Base-by-base conservation (phyloP, 2,797 vertebrate genomes). In the Pseudochaenichthys georgianus region DNA sequence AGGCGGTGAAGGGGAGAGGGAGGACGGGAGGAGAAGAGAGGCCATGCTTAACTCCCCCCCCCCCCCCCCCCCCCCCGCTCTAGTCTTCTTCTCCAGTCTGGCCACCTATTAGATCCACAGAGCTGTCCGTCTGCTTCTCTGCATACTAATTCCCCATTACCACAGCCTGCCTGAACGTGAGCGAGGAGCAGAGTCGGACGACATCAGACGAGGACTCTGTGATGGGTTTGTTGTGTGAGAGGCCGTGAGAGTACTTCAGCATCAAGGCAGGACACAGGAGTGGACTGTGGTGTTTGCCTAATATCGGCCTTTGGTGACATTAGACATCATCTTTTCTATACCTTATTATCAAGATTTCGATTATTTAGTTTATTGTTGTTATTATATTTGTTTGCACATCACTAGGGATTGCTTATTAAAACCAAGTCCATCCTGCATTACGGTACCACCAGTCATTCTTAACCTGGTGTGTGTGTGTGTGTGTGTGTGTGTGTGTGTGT, bases 61-160 rank as follows among this genome's bases (percentile, higher is more conserved):
- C 78, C 62, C 69, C 83, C 77, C 85, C n/a, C n/a, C n/a, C n/a
- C n/a, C n/a, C n/a, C n/a, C n/a, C n/a, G 78, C 86, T 85, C 66
- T 70, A 87, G 80, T 80, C 83, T 78, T 85, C 87, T 87, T 78
- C 89, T 86, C 73, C 89, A 79, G 88, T 88, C 89, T 84, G 90
- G 78, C 80, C 86, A 81, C 75, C 88, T 88, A 90, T 92, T 92
- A 92, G 93, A 87, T 81, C 81, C 86, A 87, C 84, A 64, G 89
- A 80, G 75, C 84, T 48, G 88, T 87, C 82, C 66, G 85, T 84
- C 91, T 87, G 89, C 89, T 71, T 74, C 87, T 88, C 90, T 92
- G 93, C 93, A 94, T 94, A 90, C 91, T 94, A 93, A 95, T 95
- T 93, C 54, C 54, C 70, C 89, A 92, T 92, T 89, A 89, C 72